Base-by-base conservation (phyloP, 2,888 invertebrate species). In the Andrena chrysosceles region DNA sequence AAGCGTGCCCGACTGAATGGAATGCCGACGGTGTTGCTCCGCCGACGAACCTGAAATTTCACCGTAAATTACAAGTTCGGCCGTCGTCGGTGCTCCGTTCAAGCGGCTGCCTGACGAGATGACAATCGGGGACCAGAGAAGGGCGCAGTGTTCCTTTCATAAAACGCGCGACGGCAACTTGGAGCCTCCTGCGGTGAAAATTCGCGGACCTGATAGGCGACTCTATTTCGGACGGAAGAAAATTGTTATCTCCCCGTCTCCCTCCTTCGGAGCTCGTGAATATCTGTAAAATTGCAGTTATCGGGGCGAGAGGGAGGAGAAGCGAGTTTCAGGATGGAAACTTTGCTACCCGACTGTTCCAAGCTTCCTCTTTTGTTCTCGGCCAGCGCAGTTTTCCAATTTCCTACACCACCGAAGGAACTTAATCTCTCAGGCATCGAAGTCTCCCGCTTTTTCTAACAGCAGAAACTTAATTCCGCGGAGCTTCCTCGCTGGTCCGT, bases 51-150 rank as follows among this genome's bases (percentile, higher is more conserved):
- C 54, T 31, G 62, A 68, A 33, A 33, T 82, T 68, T 71, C 68
- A n/a, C 5, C 31, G 60, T 49, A 63, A 69, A 77, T 83, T 68
- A 56, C 69, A 35, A 33, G 71, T 74, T 68, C 49, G 31, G 26
- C 13, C 62, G 66, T 31, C n/a, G 56, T 23, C n/a, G 23, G 54
- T 20, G 31, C 26, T 52, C 13, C 33, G 73, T 69, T 68, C 13
- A 72, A 52, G 2, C 52, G 33, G 23, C 23, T 16, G 67, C 26
- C 23, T 35, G 69, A 62, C 63, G 63, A 52, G 54, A 54, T 16
- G 70, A 70, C 70, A 56, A 64, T 54, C 42, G 26, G 16, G 10
- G 6, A 52, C 26, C 49, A 16, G 23, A 54, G 29, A 8, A 33
- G 20, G 33, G 33, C 66, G 64, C 10, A 5, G 35, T 1, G 33